A percentile compares a stretch with the other conserved stretches of the same genome.
Evolutionary conservation across 1,140 invertebrate species (phyloP).

Genomic region (Pissodes strobi): DNA sequence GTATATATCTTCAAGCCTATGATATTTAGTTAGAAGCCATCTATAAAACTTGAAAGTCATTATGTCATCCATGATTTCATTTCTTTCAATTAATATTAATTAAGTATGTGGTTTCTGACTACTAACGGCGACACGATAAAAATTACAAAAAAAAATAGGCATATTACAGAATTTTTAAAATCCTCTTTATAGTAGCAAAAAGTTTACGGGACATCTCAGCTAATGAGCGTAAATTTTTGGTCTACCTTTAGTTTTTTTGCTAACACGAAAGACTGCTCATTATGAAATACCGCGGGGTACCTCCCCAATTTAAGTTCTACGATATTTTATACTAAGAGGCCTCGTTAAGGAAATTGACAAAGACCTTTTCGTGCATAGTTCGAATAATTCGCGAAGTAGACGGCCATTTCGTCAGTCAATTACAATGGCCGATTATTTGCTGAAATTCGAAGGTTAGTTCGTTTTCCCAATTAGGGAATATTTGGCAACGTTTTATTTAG

Average conservation of each 20-base stretch:
- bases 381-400: conserved; percentile 21
- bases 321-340: conserved; percentile 17
- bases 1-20: too few species aligned
- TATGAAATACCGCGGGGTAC: conserved; percentile 8
- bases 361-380: conserved; percentile 13
- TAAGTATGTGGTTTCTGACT: too few species aligned
- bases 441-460: conserved; percentile 4
- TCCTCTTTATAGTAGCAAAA: too few species aligned
- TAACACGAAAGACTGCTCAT: conserved; percentile 7
- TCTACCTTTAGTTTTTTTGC: conserved; percentile 1
- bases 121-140: too few species aligned
- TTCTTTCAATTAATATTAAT: too few species aligned
- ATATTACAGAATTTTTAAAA: too few species aligned
- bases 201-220: too few species aligned
- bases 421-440: conserved; percentile 25
- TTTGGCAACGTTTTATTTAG: not conserved
- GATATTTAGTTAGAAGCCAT: too few species aligned
- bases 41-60: too few species aligned
- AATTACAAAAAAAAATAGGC: too few species aligned
- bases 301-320: conserved; percentile 4
- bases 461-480: conserved; percentile 24
- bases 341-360: conserved; percentile 24
- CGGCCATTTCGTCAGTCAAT: conserved; percentile 18
- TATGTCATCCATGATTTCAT: too few species aligned
- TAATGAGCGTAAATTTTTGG: conserved; percentile 1